Base-by-base conservation (phyloP, 2,888 invertebrate species). In the Ctena decussata region DNA sequence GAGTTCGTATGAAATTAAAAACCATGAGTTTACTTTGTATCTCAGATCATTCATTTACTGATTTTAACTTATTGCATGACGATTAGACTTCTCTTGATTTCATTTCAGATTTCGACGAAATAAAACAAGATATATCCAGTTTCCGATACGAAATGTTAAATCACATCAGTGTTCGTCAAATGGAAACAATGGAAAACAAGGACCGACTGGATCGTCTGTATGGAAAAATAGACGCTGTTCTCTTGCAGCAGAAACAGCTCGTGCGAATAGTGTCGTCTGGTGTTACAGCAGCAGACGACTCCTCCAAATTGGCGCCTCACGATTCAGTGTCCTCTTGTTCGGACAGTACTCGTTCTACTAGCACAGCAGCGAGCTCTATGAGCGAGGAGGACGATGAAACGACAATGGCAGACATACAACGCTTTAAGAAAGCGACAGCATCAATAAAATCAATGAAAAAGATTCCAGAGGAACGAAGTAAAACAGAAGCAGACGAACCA, bases 111-210 rank as follows among this genome's bases (percentile, higher is more conserved):
- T 93, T 93, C 65, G 94, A 94, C 46, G 94, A 94, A 76, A 85
- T 94, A 0, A 94, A 94, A 78, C 94, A 94, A 75, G 94, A 94
- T 86, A 93, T 94, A 11, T 93, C 93, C 27, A 94, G 94, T 83
- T 94, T 94, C 86, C 87, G 94, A 12, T 94, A 93, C 75, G 94
- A 94, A 85, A 94, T 94, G 91, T 81, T 94, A 77, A 94, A 94
- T 77, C 92, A 93, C 76, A 85, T 92, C 65, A 80, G 84, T 41
- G 87, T 90, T 30, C 87, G 91, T 12, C 91, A 92, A 72, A 73
- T 84, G 69, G 89, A 88, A 60, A 87, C 89, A 21, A 71, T 80
- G 15, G 82, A 84, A 41, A 85, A 89, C 75, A 80, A 85, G 18
- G 78, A 85, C 11, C 79, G 83, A 30, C 65, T 92, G 53, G 89